Percentiles rank a stretch among this genome's conserved stretches.
Evolutionary conservation across 2,888 invertebrate genomes (phyloP).

Genomic region (Protophormia terraenovae): DNA sequence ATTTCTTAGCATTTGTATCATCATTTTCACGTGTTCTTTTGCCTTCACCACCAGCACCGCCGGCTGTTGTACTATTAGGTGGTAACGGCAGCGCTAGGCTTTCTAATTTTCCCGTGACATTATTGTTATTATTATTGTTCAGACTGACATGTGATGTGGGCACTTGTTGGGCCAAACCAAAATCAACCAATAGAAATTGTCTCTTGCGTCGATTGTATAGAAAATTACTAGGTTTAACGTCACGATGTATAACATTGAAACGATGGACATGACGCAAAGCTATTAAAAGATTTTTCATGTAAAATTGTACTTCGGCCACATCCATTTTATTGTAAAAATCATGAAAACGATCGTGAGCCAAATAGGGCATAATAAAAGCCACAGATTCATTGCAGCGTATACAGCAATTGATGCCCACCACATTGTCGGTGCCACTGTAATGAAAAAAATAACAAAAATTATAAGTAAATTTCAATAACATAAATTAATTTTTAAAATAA

Average conservation of each 20-base stretch:
- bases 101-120: conserved; percentile 23
- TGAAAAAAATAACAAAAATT: conserved; percentile 35
- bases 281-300: conserved; percentile 90
- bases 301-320: conserved; percentile 86
- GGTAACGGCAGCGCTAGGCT: conserved; percentile 23
- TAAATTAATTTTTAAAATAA: background rate
- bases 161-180: conserved; percentile 90
- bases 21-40: conserved; percentile 73
- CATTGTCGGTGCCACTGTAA: conserved; percentile 87
- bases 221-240: conserved; percentile 96
- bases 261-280: conserved; percentile 91
- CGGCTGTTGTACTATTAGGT: background rate
- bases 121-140: conserved; percentile 22
- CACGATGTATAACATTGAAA: conserved; percentile 92
- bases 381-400: conserved; percentile 89
- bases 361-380: conserved; percentile 94
- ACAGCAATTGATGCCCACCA: conserved; percentile 90
- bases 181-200: conserved; percentile 92
- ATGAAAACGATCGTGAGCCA: conserved; percentile 90
- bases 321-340: conserved; percentile 89
- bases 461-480: background rate
- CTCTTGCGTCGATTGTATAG: conserved; percentile 88
- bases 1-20: conserved; percentile 23
- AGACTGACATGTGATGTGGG: conserved; percentile 59
- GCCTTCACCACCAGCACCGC: conserved; percentile 49